Evolutionary conservation across 2,888 invertebrate genomes (phyloP), one percentile per base, ranked within the genome.

Genomic region (Hirtodrosophila duncani): DNA sequence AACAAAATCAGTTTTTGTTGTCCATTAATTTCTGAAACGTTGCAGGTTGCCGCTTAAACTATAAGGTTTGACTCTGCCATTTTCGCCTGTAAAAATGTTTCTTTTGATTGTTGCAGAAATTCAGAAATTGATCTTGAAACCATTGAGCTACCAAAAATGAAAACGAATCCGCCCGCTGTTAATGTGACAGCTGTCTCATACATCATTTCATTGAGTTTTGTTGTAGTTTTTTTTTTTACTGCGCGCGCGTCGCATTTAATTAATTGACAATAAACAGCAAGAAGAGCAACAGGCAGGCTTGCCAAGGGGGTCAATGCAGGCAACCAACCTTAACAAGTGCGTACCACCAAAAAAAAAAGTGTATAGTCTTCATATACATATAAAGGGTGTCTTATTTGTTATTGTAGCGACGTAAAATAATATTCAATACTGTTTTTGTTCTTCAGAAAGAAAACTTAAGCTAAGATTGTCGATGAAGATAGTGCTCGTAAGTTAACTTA

Each of bases 11-110:
- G 38, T 39, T 58, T 58, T 39, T 58, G 44, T 65, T 44, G 60
- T 64, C 46, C 66, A 65, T 79, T 55, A 58, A 80, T 70, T 77
- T 75, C 50, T 53, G 72, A 75, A 77, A 79, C 70, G 71, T 77
- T 36, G 68, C 80, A 66, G 58, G 52, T 56, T 58, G 61, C 46
- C 23, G 48, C 27, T 48, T n/a, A n/a, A n/a, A n/a, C n/a, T n/a
- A n/a, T n/a, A n/a, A n/a, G n/a, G n/a, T n/a, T n/a, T n/a, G n/a
- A n/a, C n/a, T n/a, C n/a, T n/a, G n/a, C n/a, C n/a, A n/a, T n/a
- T n/a, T n/a, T n/a, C n/a, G n/a, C n/a, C n/a, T n/a, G n/a, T n/a
- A n/a, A n/a, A n/a, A n/a, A 18, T n/a, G 23, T 31, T 53, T 11
- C 42, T 26, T 9, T 10, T 10, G 2, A 26, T 26, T 26, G 3